Evolutionary conservation across 2,888 invertebrate genomes (phyloP), one percentile per base, ranked within the genome.

Genomic region (Ctenicera cuprea): DNA sequence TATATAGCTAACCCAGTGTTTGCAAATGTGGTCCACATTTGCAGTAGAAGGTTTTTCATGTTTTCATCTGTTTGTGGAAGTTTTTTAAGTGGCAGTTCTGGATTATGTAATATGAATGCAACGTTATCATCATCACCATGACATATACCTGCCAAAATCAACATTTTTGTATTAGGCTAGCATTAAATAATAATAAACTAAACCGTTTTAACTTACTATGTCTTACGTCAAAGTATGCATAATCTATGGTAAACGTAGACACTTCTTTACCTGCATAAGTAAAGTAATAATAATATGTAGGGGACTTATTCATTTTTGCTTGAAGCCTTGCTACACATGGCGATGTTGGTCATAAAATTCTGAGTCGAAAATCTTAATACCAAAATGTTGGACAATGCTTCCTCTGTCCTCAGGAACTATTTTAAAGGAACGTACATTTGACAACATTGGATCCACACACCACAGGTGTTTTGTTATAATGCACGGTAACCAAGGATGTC

Each of bases 261-360:
- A 64, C 45, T 7, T 43, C 43, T 50, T 73, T 63, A 7, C 62
- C 50, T 37, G 7, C 12, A 22, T 88, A 90, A 3, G 88, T 85
- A 81, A 90, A 93, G 8, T 90, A 87, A 82, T 92, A 92, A 64
- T 90, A 86, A 85, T 90, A 91, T 0, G 91, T 89, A 0, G 92
- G 91, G 76, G 89, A 89, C 12, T 87, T 85, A 3, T 89, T 89
- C 54, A 85, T 85, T 16, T 85, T 80, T 0, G 91, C 90, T 81
- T 91, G 91, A 41, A 90, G 77, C 77, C 89, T 88, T 0, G 91
- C 89, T n/a, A n/a, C n/a, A n/a, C n/a, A n/a, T n/a, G n/a, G n/a
- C n/a, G n/a, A n/a, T n/a, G n/a, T n/a, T n/a, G n/a, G n/a, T n/a
- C n/a, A n/a, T n/a, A n/a, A n/a, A n/a, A n/a, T n/a, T n/a, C n/a